Base-by-base conservation (phyloP, 2,113 vertebrate genomes). In the Pterocles gutturalis region DNA sequence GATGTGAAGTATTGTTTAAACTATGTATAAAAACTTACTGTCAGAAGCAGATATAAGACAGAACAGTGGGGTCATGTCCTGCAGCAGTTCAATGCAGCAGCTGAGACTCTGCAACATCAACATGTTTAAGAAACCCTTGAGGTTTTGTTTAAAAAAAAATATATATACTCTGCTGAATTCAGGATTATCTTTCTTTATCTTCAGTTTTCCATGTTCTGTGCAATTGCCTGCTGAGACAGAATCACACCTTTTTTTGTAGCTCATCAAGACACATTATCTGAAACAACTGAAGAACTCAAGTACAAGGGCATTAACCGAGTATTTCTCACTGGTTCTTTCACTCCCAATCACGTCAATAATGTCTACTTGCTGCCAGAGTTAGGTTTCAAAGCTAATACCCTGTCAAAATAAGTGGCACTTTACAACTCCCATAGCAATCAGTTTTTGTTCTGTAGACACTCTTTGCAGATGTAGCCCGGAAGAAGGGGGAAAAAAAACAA, bases 51-150 rank as follows among this genome's bases (percentile, higher is more conserved):
- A 43, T 9, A 9, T 5, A 45, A 16, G 26, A 17, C 54, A 87
- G 34, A 64, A 58, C 24, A 20, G 24, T 3, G n/a, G 17, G 24
- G 53, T 72, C 66, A 54, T 5, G 7, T 13, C 53, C 76, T 36
- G 31, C 46, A 62, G 55, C 28, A 61, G 21, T 2, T 33, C 43
- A 45, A 2, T 36, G 31, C 46, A 62, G 55, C 28, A 67, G 21
- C 2, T 33, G 16, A 54, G 20, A 46, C 11, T 19, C 51, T 15
- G 22, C 15, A 69, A 48, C 7, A 61, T 31, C 62, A 79, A 36
- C 6, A 13, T 1, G 0, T 9, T n/a, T 11, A 53, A 69, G 17
- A 65, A 72, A 57, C 10, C 3, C 12, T 13, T 24, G 13, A n/a
- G 10, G 7, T n/a, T 45, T 28, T 17, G 34, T 7, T 16, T 14